Evolutionary conservation across 1,140 invertebrate genomes (phyloP), one percentile per base, ranked within the genome.

Genomic region (Brachionus plicatilis): DNA sequence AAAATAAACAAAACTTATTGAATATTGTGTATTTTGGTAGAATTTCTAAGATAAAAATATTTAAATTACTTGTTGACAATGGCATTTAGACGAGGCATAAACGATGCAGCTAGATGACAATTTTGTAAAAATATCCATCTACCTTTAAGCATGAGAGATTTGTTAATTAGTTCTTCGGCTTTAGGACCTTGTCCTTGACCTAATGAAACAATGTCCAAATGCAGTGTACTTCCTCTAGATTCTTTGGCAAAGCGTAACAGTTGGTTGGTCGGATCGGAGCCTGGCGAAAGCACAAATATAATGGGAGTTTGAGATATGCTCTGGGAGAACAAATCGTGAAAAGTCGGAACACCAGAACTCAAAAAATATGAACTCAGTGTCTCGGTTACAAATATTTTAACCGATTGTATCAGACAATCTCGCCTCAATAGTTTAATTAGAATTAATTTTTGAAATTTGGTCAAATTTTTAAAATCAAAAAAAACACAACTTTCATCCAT

Each of bases 31-130:
- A 3, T 29, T 29, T 29, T 29, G 27, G 27, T 29, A 3, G 6
- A 37, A 37, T 37, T 37, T 37, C 5, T 7, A 7, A 37, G 6
- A 37, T 7, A 37, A 37, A 37, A 37, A 37, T 37, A 80, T 53
- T 20, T 6, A 27, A 41, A 33, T 68, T 72, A 83, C 82, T 83
- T 83, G 60, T 68, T 83, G 12, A 83, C 41, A 29, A 68, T 66
- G 14, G 47, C 75, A 80, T 89, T 87, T 11, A 90, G 86, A 76
- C 85, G 85, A 0, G 88, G 88, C 89, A 90, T 90, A 90, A 78
- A 90, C 88, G 87, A 90, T 88, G 86, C 91, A 1, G 94, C 95
- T 86, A 96, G 89, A 90, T 96, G 95, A 87, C 95, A 96, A 89
- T 96, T 96, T 3, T 94, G 94, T 75, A 96, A 90, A 90, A 94